Base-by-base conservation (phyloP, 2,888 invertebrate genomes). In the Dioctria linearis region DNA sequence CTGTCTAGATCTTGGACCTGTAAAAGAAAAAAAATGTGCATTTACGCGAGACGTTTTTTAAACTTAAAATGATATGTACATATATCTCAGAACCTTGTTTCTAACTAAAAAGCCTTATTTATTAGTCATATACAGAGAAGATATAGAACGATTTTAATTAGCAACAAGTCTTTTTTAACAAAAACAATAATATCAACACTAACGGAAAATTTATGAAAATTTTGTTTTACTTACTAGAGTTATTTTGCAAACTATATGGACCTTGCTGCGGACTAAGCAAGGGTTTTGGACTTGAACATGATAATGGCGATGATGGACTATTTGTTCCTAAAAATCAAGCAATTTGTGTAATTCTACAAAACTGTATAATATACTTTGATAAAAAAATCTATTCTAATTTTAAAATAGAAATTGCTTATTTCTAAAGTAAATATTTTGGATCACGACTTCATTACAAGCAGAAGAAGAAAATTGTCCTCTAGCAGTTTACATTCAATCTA, bases 211-310 rank as follows among this genome's bases (percentile, higher is more conserved):
- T 63, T 63, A 63, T 76, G 73, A 43, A 76, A 76, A 63, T 75
- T 25, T 25, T 25, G 25, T 46, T 46, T 57, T 82, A 84, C 84
- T 84, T 83, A 84, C 84, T 84, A 84, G 84, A 83, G 86, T 88
- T 84, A 86, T 87, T 85, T 86, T 85, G 84, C 83, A 85, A 86
- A 85, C 84, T 88, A 87, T 88, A 88, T 63, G 88, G 88, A 4
- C 87, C 88, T 13, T 88, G 86, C 80, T 87, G 88, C 79, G 89
- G 89, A 83, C 89, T 89, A 85, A 88, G 87, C 83, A 89, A 83
- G 71, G 88, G 88, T 84, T 89, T 89, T 11, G 89, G 89, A 84
- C 89, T 89, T 86, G 88, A 88, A 85, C 88, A 88, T 83, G 88
- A 88, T 81, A 89, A 85, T 80, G 89, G 89, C 42, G 89, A 89